Evolutionary conservation across 2,113 vertebrate genomes (phyloP).

Genomic region (Petroica traversi): DNA sequence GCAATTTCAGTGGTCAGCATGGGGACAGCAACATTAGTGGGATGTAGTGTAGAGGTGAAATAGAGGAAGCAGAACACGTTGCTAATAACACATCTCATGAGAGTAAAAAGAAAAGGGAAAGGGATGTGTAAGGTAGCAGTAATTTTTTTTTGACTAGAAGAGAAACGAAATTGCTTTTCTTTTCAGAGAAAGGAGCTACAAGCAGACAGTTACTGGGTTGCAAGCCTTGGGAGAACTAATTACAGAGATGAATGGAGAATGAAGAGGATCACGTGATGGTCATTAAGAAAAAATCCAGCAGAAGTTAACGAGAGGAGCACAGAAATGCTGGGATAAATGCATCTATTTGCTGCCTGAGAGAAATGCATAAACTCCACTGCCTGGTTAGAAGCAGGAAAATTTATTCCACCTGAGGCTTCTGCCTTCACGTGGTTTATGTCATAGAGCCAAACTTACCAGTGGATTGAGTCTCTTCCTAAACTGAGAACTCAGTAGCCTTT

Average conservation of each 20-base stretch:
- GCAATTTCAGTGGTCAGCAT: neutral
- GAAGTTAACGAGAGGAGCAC: neutral
- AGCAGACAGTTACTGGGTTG: neutral
- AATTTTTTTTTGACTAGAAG: neutral
- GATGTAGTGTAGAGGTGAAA: neutral
- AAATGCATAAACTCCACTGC: neutral
- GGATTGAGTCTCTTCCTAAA: neutral
- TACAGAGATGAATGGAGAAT: neutral
- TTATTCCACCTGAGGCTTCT: neutral
- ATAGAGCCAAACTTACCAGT: neutral
- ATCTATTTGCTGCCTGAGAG: neutral
- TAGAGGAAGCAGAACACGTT: neutral
- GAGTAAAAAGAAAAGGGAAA: neutral
- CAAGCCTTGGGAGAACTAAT: neutral
- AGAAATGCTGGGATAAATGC: neutral
- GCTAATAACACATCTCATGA: neutral
- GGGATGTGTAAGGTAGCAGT: neutral
- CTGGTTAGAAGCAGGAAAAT: neutral
- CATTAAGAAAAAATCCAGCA: neutral
- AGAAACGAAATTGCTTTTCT: neutral
- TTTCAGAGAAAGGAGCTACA: neutral
- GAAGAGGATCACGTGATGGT: neutral
- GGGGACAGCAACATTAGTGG: neutral
- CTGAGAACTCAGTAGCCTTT: neutral
- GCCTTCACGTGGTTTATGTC: neutral